These are phyloP conservation scores for Lycaon pictus DNA, from an alignment of 2,113 vertebrate species.

Conservation along the genomic window DNA sequence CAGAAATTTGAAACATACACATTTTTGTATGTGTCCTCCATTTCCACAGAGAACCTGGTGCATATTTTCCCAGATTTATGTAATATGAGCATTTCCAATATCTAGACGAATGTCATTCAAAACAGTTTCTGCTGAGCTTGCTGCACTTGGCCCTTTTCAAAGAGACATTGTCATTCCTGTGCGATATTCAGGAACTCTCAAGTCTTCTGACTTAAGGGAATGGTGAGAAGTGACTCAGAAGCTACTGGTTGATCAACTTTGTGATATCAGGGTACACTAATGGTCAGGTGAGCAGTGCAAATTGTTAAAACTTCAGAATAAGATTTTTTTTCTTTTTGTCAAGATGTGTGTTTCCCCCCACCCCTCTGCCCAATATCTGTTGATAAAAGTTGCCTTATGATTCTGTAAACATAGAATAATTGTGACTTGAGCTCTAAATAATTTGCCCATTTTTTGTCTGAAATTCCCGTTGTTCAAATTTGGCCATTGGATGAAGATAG, in stretches of 20 bases:
- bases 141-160: not conserved
- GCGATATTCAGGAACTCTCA: not conserved
- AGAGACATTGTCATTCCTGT: not conserved
- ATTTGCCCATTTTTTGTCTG: slow-evolving; percentile 35
- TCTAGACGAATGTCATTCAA: slow-evolving; percentile 11
- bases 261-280: not conserved
- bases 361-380: not conserved
- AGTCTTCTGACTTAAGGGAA: not conserved
- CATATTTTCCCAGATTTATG: slow-evolving; percentile 7
- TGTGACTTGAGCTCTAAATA: not conserved
- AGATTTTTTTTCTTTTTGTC: slow-evolving; percentile 18
- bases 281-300: not conserved
- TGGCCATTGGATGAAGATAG: not conserved
- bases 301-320: not conserved
- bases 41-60: not conserved
- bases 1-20: not conserved
- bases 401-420: not conserved
- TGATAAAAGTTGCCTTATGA: not conserved
- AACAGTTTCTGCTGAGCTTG: not conserved
- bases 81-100: slow-evolving; percentile 6
- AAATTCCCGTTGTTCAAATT: slow-evolving; percentile 37
- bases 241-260: not conserved
- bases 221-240: not conserved
- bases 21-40: not conserved
- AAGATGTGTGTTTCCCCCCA: not conserved